Evolutionary conservation across 2,113 vertebrate genomes (phyloP).

Genomic region (Grantiella picta): DNA sequence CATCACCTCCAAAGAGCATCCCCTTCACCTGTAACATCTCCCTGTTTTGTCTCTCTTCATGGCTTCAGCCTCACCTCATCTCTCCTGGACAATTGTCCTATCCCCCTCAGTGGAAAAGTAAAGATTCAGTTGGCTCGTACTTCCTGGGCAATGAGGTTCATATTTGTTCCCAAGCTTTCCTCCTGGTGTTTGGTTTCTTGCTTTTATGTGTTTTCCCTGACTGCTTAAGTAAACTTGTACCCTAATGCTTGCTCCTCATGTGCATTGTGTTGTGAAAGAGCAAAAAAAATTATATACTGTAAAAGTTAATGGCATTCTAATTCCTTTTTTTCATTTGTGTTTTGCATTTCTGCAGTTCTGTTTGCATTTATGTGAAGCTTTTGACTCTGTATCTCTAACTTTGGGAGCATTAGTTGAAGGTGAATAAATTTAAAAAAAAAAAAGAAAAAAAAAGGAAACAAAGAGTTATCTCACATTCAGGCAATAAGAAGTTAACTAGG

Average conservation of each 20-base stretch:
- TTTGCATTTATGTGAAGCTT: background rate
- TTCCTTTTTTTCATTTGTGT: background rate
- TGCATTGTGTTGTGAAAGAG: background rate
- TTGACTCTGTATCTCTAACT: background rate
- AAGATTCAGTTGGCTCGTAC: background rate
- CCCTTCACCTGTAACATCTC: background rate
- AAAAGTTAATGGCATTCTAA: background rate
- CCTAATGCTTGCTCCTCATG: background rate
- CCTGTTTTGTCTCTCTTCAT: accelerated
- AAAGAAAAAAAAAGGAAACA: accelerated
- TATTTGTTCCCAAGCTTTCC: background rate
- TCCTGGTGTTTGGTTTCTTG: background rate
- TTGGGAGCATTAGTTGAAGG: background rate
- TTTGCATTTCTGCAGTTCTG: background rate
- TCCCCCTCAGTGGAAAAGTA: background rate
- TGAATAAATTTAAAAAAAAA: background rate
- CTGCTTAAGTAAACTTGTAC: background rate
- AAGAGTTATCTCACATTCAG: background rate
- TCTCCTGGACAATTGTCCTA: background rate
- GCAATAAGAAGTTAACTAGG: background rate
- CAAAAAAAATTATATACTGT: background rate
- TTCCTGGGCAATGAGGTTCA: background rate
- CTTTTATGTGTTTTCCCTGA: background rate
- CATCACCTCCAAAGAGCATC: background rate
- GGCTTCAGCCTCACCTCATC: background rate